phyloP scores from a whole-genome alignment of 2,113 vertebrate species.

The Pygoscelis adeliae region DNA sequence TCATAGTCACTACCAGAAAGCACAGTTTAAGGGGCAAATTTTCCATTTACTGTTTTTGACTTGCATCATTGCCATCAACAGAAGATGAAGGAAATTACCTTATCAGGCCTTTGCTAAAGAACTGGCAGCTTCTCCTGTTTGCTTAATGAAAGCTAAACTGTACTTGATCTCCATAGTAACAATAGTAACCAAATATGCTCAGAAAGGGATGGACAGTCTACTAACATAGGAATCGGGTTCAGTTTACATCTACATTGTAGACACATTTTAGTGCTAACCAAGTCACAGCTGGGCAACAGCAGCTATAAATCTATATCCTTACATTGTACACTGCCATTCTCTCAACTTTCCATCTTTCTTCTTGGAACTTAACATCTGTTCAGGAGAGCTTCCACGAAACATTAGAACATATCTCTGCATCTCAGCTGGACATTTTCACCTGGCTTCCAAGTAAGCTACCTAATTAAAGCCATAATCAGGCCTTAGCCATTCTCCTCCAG shows the following conservation, averaged over 20 bases:
- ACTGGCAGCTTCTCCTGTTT: conserved; percentile 78
- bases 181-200: neutral
- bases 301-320: neutral
- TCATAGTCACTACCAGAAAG: neutral
- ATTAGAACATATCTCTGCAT: neutral
- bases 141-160: neutral
- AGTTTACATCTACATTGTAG: neutral
- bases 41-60: neutral
- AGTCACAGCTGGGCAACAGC: neutral
- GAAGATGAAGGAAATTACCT: conserved; percentile 61
- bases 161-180: neutral
- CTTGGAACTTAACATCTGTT: neutral
- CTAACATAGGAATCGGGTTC: neutral
- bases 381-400: neutral
- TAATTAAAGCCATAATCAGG: neutral
- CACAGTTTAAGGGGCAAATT: neutral
- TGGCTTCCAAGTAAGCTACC: neutral
- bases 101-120: conserved; percentile 82
- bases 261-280: neutral
- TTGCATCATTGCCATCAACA: neutral
- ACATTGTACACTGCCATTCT: no score
- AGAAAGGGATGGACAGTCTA: neutral
- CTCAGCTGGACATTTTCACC: neutral
- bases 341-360: neutral
- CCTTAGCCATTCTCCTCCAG: neutral